Base-by-base conservation (phyloP, 2,888 invertebrate species). In the Agonopterix heracliana region DNA sequence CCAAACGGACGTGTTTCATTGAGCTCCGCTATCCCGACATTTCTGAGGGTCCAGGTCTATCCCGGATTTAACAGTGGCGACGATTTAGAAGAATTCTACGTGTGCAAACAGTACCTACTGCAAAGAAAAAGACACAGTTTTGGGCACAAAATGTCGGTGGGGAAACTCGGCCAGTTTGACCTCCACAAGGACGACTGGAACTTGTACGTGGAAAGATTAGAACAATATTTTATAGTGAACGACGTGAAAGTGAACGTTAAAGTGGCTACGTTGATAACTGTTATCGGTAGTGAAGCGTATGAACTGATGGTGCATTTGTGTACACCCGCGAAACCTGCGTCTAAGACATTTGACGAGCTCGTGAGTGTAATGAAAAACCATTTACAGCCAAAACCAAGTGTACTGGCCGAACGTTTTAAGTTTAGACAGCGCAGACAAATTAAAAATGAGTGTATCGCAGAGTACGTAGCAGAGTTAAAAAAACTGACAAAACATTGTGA, bases 201-300 rank as follows among this genome's bases (percentile, higher is more conserved):
- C 12, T 17, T 34, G 7, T 48, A 48, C 14, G 35, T 48, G 9
- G 45, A 48, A 10, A 13, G 44, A 1, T 9, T 47, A 26, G 48
- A 48, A 41, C 48, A 48, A 41, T 48, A 45, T 41, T 48, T 48
- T 41, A 41, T 48, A 13, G 48, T 35, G 8, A 48, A 48, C 36
- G 35, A 34, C 1, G 41, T 48, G 1, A 48, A 48, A n/a, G 44
- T 41, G 14, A 12, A 5, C 5, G n/a, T 47, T 12, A 45, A 50
- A 45, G 49, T 51, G 10, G 42, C 53, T 7, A 53, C 53, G 1
- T 47, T 53, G n/a, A 53, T 53, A 7, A 45, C 53, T 1, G 51
- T 51, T 8, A 43, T 47, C 1, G 51, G 51, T 9, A 34, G 17
- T 14, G 51, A 47, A 9, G 43, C 47, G 3, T 46, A 44, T 44